Conservation (phyloP, 2,888 invertebrate species). For the Pilophorus perplexus region DNA sequence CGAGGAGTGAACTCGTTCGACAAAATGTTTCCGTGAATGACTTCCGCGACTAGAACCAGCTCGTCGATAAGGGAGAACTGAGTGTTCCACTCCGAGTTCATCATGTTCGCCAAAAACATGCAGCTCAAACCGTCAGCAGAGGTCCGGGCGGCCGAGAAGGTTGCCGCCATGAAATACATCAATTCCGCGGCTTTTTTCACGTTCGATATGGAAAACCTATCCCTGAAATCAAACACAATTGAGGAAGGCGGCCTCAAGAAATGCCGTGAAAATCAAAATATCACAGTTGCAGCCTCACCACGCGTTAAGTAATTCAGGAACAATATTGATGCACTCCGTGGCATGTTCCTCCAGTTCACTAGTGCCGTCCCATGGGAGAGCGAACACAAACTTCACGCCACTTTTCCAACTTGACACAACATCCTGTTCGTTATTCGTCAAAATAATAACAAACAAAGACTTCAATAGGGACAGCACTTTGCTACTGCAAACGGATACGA, state of each 20-base stretch:
- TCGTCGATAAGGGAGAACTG: slow-evolving; percentile 2
- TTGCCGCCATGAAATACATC: slow-evolving; percentile 9
- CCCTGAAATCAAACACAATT: neutral
- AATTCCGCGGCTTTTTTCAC: slow-evolving; percentile 10
- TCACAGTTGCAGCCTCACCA: too few relatives aligned
- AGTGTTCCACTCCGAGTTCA: slow-evolving; percentile 17
- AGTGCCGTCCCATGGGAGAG: neutral
- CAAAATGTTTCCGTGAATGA: slow-evolving; percentile 4
- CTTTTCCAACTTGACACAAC: slow-evolving; percentile 16
- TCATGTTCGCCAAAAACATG: neutral
- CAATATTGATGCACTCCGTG: slow-evolving; percentile 4
- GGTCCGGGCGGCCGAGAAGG: neutral
- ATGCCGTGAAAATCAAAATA: neutral
- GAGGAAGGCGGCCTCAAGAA: too few relatives aligned
- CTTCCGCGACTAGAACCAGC: neutral
- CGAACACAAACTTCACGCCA: slow-evolving; percentile 6
- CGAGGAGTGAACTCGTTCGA: neutral
- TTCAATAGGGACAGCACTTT: slow-evolving; percentile 9
- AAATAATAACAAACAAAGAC: neutral
- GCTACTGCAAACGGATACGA: neutral
- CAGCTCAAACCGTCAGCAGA: neutral
- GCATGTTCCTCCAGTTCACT: neutral
- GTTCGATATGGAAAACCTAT: neutral
- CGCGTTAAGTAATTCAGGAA: slow-evolving; percentile 2
- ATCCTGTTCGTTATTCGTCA: neutral